phyloP scores from a whole-genome alignment of 2,797 vertebrate species.

The Bucorvus abyssinicus region DNA sequence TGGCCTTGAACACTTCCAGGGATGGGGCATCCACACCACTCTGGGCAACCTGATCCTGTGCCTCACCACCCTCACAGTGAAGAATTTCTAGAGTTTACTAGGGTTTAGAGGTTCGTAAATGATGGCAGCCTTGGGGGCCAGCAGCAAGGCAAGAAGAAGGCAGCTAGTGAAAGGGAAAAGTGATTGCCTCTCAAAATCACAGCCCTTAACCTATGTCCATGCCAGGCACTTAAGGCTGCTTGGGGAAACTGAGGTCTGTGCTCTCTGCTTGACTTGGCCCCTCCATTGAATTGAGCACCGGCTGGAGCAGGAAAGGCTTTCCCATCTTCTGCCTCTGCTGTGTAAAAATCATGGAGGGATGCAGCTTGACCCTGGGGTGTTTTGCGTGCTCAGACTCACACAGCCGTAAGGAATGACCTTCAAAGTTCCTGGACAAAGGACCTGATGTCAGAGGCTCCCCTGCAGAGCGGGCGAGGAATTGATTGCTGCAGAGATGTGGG shows the following conservation, averaged over 20 bases:
- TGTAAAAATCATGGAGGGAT: neutral
- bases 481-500: neutral
- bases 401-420: neutral
- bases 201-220: neutral
- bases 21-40: neutral
- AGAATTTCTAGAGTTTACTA: neutral
- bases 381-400: neutral
- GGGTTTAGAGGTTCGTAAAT: neutral
- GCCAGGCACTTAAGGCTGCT: neutral
- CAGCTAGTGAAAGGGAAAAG: neutral
- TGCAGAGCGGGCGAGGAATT: neutral
- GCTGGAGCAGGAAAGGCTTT: neutral
- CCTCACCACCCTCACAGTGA: neutral
- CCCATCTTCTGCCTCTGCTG: neutral
- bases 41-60: neutral
- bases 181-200: neutral
- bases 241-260: neutral
- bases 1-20: neutral
- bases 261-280: neutral
- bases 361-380: neutral
- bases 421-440: neutral
- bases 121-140: neutral
- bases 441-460: neutral
- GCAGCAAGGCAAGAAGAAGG: neutral
- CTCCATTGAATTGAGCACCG: accelerated